Evolutionary conservation across 2,888 invertebrate genomes (phyloP).

Genomic region (Allygus modestus): DNA sequence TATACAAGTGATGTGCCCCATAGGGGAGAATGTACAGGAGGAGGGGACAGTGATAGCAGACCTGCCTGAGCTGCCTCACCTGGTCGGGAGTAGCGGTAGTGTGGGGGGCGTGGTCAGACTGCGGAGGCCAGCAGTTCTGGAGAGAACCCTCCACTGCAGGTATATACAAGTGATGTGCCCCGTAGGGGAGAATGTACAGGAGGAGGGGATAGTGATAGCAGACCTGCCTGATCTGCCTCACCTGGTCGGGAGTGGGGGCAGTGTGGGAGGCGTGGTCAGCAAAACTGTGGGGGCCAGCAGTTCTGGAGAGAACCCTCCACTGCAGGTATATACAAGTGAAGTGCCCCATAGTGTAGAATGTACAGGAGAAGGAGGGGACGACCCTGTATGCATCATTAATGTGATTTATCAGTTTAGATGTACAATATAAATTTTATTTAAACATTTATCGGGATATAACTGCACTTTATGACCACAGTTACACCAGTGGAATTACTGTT

Average conservation of each 20-base stretch:
- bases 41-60: conserved; percentile 87
- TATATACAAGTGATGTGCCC: conserved; percentile 94
- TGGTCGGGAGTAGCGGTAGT: conserved; percentile 96
- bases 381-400: no score
- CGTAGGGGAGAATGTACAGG: conserved; percentile 94
- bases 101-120: conserved; percentile 98
- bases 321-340: no score
- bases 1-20: conserved; percentile 95
- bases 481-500: no score
- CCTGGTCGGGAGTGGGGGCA: conserved; percentile 95
- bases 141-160: conserved; percentile 75
- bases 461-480: no score
- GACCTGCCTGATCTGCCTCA: conserved; percentile 92
- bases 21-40: conserved; percentile 93
- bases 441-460: no score
- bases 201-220: conserved; percentile 85
- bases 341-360: conserved; percentile 97
- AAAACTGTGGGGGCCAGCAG: conserved; percentile 89
- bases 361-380: conserved; percentile 85
- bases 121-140: conserved; percentile 84
- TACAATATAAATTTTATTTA: no score
- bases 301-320: conserved; percentile 76
- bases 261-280: conserved; percentile 97
- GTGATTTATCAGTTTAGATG: no score
- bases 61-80: conserved; percentile 90